phyloP scores from a whole-genome alignment of 2,888 invertebrate genomes.

The Nephrocerus scutellatus region DNA sequence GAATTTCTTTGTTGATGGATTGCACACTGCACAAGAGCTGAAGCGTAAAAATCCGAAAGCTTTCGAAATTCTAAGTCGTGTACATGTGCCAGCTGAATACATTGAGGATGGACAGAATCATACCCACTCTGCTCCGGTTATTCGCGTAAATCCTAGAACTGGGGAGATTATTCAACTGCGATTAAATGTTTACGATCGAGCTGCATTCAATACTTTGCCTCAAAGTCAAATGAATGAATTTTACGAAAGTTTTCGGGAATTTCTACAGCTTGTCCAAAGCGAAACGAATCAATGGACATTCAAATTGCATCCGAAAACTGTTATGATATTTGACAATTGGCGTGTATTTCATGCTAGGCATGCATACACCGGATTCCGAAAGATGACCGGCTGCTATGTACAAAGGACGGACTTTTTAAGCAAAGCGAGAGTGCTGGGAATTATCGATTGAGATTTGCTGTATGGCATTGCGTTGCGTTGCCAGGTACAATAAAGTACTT shows the following conservation, averaged over 20 bases:
- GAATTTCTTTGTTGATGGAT: slow-evolving; percentile 68
- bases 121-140: slow-evolving; percentile 54
- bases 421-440: slow-evolving; percentile 50
- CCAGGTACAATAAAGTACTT: too few relatives aligned
- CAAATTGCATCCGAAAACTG: slow-evolving; percentile 60
- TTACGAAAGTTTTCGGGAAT: slow-evolving; percentile 55
- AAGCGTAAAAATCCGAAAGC: slow-evolving; percentile 51
- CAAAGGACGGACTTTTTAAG: slow-evolving; percentile 63
- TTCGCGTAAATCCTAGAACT: slow-evolving; percentile 52
- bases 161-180: slow-evolving; percentile 57
- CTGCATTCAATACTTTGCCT: slow-evolving; percentile 53
- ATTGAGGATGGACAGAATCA: slow-evolving; percentile 58
- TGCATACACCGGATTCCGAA: slow-evolving; percentile 60
- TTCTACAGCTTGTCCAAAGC: slow-evolving; percentile 51
- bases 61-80: slow-evolving; percentile 54
- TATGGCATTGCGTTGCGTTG: slow-evolving; percentile 4
- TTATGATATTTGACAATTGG: slow-evolving; percentile 73
- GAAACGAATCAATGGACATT: slow-evolving; percentile 53
- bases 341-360: slow-evolving; percentile 68
- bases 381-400: slow-evolving; percentile 66
- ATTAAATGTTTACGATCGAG: slow-evolving; percentile 69
- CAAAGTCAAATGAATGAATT: slow-evolving; percentile 52
- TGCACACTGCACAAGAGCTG: slow-evolving; percentile 57
- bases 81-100: slow-evolving; percentile 58
- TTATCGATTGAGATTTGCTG: slow-evolving; percentile 40